Base-by-base conservation (phyloP, 37 sponge, comb jelly and placozoan species). In the Cliona cf. orientalis region DNA sequence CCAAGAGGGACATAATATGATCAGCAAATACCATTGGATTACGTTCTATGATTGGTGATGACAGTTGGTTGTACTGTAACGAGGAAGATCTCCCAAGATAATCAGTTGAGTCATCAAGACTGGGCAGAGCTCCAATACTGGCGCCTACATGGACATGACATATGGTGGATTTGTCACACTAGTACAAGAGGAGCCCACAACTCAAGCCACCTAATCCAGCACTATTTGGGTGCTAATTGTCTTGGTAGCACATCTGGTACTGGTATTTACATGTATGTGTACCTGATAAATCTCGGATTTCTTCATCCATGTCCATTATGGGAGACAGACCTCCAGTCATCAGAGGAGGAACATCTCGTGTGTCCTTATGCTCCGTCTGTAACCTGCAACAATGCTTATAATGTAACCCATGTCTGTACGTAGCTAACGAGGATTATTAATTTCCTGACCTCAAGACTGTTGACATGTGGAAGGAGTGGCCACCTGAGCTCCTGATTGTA, bases 241-340 rank as follows among this genome's bases (percentile, higher is more conserved):
- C 25, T 31, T 17, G 25, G 62, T 12, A 61, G 6, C 6, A 12
- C 62, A 61, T 32, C 5, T 61, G 62, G 5, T 61, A 61, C 25
- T 61, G 62, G 4, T 61, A 61, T 23, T 19, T 32, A 61, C 62
- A 61, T 61, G 62, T 61, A 61, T 61, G 62, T 17, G 17, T 66
- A 72, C 73, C 55, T 72, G 73, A 31, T 6, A 23, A 42, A 2
- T 42, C 19, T 29, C 35, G 36, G 55, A 72, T 72, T 3, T 72
- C 56, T 49, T 72, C 73, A 19, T 44, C 73, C 14, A 72, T 55
- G 31, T 72, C 73, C 35, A 46, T 1, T 41, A 72, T 72, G 11
- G 73, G 73, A 29, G 73, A 49, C 35, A 72, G 73, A 26, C 17
- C 36, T 25, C 68, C 33, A 12, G 19, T 42, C 55, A 49, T 45